Evolutionary conservation across 2,797 vertebrate species (phyloP).

Genomic region (Centroberyx gerrardi): DNA sequence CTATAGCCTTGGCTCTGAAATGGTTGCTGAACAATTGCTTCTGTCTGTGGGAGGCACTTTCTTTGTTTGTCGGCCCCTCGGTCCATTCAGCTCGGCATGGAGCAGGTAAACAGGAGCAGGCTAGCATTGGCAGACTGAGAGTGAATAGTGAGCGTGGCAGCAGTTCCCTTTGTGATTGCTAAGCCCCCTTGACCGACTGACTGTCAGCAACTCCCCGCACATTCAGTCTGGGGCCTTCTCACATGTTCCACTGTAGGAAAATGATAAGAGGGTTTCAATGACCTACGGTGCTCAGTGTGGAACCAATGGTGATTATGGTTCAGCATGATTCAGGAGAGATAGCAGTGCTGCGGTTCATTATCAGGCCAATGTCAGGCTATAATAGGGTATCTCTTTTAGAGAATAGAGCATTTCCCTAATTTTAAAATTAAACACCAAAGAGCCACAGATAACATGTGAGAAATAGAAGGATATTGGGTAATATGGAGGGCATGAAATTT

Average conservation of each 20-base stretch:
- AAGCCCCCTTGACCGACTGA: slow-evolving; percentile 62
- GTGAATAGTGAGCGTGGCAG: slow-evolving; percentile 61
- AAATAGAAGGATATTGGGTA: too few relatives aligned
- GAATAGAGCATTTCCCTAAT: neutral
- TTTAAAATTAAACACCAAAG: too few relatives aligned
- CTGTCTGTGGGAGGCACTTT: slow-evolving; percentile 41
- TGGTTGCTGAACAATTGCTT: slow-evolving; percentile 38
- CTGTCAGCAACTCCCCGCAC: slow-evolving; percentile 42
- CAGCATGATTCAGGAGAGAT: slow-evolving; percentile 27
- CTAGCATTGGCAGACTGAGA: slow-evolving; percentile 42
- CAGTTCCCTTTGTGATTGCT: slow-evolving; percentile 79
- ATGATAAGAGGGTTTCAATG: slow-evolving; percentile 57
- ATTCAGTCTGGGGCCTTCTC: slow-evolving; percentile 56
- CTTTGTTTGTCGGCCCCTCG: slow-evolving; percentile 43
- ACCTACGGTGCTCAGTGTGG: slow-evolving; percentile 37
- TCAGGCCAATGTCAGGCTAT: neutral
- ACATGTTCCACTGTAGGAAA: slow-evolving; percentile 58
- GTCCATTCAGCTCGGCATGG: slow-evolving; percentile 50
- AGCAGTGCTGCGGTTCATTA: slow-evolving; percentile 34
- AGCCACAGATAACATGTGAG: too few relatives aligned
- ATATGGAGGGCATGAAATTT: too few relatives aligned
- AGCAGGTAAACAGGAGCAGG: slow-evolving; percentile 47
- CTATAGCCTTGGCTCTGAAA: slow-evolving; percentile 8
- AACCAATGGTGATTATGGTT: slow-evolving; percentile 43
- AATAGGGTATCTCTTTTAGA: slow-evolving; percentile 9